phyloP scores from a whole-genome alignment of 2,797 vertebrate genomes.

The Thaleichthys pacificus region DNA sequence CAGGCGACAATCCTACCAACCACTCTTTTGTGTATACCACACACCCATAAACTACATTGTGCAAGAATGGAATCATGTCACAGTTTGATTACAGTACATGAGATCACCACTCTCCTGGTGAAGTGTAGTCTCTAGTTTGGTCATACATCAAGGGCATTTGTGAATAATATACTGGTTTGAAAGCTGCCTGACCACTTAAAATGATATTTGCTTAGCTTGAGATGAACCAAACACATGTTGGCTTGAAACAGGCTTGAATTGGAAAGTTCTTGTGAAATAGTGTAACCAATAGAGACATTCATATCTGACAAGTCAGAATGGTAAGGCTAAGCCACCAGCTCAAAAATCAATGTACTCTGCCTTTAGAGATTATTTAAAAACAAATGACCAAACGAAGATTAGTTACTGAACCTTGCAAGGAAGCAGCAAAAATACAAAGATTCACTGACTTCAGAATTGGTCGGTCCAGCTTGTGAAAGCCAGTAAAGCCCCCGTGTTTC shows the following conservation, averaged over 20 bases:
- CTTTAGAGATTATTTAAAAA: background rate
- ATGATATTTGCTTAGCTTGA: constrained; percentile 11
- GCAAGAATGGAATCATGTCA: constrained; percentile 7
- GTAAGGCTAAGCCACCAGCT: background rate
- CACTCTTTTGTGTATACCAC: constrained; percentile 45
- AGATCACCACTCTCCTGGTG: constrained; percentile 30
- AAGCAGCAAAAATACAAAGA: background rate
- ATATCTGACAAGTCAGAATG: background rate
- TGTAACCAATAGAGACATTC: background rate
- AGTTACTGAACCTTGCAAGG: background rate
- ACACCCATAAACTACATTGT: constrained; percentile 25
- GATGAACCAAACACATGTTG: constrained; percentile 7
- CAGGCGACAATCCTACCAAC: constrained; percentile 41
- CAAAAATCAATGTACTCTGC: background rate
- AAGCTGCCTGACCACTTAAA: constrained; percentile 19
- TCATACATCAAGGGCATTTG: constrained; percentile 35
- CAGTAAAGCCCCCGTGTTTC: constrained; percentile 65
- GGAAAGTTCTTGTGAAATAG: background rate
- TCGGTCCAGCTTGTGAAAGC: constrained; percentile 59
- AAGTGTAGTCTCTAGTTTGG: background rate
- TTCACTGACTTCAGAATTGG: background rate
- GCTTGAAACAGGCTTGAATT: background rate
- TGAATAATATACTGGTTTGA: constrained; percentile 8
- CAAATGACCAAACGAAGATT: background rate
- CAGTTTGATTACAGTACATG: constrained; percentile 46